These are phyloP conservation scores for Ophonus ardosiacus DNA, from an alignment of 2,888 invertebrate genomes.

Conservation along the genomic window DNA sequence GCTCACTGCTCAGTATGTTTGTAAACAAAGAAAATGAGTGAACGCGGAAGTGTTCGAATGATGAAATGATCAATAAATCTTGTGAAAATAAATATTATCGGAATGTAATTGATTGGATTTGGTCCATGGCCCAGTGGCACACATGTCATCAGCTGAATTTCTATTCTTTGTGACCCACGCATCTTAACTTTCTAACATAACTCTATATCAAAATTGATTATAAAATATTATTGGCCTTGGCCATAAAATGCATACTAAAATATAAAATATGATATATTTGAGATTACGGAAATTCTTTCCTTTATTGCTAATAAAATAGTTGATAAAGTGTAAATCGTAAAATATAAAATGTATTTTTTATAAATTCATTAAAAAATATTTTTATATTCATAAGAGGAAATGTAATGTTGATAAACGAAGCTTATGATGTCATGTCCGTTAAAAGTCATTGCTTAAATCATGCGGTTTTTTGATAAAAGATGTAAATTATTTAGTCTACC, in stretches of 20 bases:
- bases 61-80: conserved; percentile 10
- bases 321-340: too few species aligned
- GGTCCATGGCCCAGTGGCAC: conserved; percentile 54
- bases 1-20: background rate
- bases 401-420: conserved; percentile 7
- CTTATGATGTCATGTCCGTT: conserved; percentile 39
- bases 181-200: background rate
- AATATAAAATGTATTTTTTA: background rate
- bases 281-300: too few species aligned
- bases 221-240: background rate
- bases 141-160: conserved; percentile 44
- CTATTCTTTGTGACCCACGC: conserved; percentile 36
- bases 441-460: conserved; percentile 22
- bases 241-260: too few species aligned
- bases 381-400: background rate
- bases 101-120: conserved; percentile 46
- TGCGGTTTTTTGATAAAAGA: conserved; percentile 45
- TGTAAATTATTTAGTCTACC: conserved; percentile 5
- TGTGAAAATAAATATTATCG: conserved; percentile 25
- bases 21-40: background rate
- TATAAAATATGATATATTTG: too few species aligned
- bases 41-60: background rate
- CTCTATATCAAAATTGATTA: background rate
- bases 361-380: background rate
- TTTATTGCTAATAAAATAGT: too few species aligned